phyloP scores from a whole-genome alignment of 92 coral and sea anemone species.

The Micromussa lordhowensis region DNA sequence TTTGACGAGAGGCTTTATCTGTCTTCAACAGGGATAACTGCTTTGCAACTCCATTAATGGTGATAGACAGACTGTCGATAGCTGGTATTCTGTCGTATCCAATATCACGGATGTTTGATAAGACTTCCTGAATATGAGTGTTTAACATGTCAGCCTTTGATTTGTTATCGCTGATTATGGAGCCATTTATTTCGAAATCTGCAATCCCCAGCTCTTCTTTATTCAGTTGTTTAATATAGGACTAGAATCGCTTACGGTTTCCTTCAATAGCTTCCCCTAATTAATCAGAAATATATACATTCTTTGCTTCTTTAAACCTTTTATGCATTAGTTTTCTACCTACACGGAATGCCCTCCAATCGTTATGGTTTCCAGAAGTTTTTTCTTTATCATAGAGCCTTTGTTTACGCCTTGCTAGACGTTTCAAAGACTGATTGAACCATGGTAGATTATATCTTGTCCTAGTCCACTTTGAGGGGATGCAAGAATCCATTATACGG shows the following conservation, averaged over 20 bases:
- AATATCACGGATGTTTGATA: too few relatives aligned
- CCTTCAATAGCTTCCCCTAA: slow-evolving; percentile 19
- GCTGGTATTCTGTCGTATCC: slow-evolving; percentile 27
- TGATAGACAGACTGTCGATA: slow-evolving; percentile 47
- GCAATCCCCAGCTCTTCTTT: slow-evolving; percentile 52
- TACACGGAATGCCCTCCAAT: slow-evolving; percentile 42
- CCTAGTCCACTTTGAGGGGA: slow-evolving; percentile 41
- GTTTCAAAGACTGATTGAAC: too few relatives aligned
- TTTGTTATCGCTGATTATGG: too few relatives aligned
- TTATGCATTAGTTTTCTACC: slow-evolving; percentile 18
- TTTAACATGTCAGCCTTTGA: too few relatives aligned
- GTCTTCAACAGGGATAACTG: slow-evolving; percentile 42
- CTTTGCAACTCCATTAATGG: slow-evolving; percentile 47
- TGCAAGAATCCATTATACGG: slow-evolving; percentile 46
- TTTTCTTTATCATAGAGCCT: too few relatives aligned
- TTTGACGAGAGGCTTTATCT: slow-evolving; percentile 7
- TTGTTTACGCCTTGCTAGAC: too few relatives aligned
- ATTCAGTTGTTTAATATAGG: slow-evolving; percentile 28
- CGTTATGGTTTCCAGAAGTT: slow-evolving; percentile 31
- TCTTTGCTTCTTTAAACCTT: slow-evolving; percentile 47
- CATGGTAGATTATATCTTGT: too few relatives aligned
- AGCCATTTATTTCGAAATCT: slow-evolving; percentile 39
- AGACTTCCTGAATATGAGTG: background rate
- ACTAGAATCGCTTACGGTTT: slow-evolving; percentile 37
- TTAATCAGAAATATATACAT: slow-evolving; percentile 28